Base-by-base conservation (phyloP, 2,888 invertebrate genomes). In the Callosobruchus maculatus region DNA sequence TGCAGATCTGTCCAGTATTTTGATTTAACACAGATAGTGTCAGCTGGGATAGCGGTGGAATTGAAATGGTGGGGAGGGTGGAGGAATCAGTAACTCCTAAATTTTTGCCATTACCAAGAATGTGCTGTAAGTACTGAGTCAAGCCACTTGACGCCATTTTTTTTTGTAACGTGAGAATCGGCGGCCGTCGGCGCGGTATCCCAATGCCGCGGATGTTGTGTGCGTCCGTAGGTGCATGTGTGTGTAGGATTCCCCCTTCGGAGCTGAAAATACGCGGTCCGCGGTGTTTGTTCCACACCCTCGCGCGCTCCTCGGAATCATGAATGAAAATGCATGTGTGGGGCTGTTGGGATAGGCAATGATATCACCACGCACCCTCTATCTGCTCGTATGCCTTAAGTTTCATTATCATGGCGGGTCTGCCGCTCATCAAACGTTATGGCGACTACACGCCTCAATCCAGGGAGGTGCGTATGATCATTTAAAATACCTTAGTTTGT, bases 241-340 rank as follows among this genome's bases (percentile, higher is more conserved):
- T 49, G 49, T 18, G n/a, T n/a, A n/a, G 4, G 13, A 1, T 13
- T 49, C 49, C 49, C 49, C 49, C 49, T 49, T 49, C 49, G 49
- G 13, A 26, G 26, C 26, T 26, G 26, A 7, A 26, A 26, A 26
- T 18, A 13, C 7, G 49, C 49, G 49, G 49, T 3, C 30, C 4
- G 9, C 30, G 30, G 9, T 30, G 9, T 49, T 49, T 49, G 49
- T 49, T 49, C 49, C 49, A 49, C 49, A 49, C 49, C 49, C 49
- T 49, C 49, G 49, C 49, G 49, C 49, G 49, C 31, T 66, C 69
- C 76, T 72, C 70, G 74, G 74, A 76, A 77, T 70, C 79, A 75
- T 79, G 79, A 79, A 79, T 79, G 79, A 77, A 77, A 78, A 74
- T 78, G 76, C 74, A 77, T 77, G 75, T 76, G 74, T 73, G 74